phyloP scores from a whole-genome alignment of 2,113 vertebrate genomes.

The Tachycineta bicolor region DNA sequence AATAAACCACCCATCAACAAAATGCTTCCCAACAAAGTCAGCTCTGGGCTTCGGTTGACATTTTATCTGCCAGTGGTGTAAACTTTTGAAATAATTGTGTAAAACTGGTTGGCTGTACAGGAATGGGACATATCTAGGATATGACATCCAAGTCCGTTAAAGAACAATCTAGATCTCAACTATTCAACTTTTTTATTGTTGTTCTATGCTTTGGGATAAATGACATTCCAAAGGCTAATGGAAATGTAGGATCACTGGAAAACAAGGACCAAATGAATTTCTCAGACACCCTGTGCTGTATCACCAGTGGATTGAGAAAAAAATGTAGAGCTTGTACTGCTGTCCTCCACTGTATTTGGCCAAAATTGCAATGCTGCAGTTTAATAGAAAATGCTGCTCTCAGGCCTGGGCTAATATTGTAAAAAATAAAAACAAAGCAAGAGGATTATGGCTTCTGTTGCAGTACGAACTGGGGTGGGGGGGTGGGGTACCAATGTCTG shows the following conservation, averaged over 20 bases:
- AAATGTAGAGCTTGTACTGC: neutral
- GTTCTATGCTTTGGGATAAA: conserved; percentile 9
- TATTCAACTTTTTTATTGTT: neutral
- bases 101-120: conserved; percentile 5
- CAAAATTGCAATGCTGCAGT: neutral
- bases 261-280: neutral
- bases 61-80: neutral
- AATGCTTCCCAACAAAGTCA: conserved; percentile 1
- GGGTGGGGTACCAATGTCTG: conserved; percentile 8
- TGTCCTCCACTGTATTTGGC: neutral
- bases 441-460: conserved; percentile 39
- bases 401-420: neutral
- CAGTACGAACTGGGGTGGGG: conserved; percentile 50
- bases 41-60: conserved; percentile 28
- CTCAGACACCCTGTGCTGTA: neutral
- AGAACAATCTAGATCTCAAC: neutral
- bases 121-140: neutral
- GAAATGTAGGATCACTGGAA: neutral
- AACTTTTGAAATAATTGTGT: neutral
- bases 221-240: neutral
- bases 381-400: neutral
- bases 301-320: neutral
- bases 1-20: neutral
- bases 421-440: conserved; percentile 54
- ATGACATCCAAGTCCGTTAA: neutral